Evolutionary conservation across 2,797 vertebrate genomes (phyloP), one percentile per base, ranked within the genome.

Genomic region (Poecilia gillii): DNA sequence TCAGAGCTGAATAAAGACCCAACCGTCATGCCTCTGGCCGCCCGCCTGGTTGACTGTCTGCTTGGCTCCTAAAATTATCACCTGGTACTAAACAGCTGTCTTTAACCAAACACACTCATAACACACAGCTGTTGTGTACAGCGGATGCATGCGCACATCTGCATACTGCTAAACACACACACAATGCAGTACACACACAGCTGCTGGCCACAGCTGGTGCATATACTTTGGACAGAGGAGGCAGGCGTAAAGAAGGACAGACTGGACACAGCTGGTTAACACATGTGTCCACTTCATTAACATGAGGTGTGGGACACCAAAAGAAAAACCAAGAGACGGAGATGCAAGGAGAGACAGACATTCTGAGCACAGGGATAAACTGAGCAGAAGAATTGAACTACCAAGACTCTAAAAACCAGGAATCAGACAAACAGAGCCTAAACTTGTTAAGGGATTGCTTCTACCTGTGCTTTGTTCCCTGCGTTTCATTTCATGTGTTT

Each of bases 1-100:
- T 71, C 68, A 71, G 14, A 71, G 70, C 73, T 79, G 84, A 84
- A 78, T 75, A 74, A 85, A 84, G 14, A 77, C 73, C 77, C 82
- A 82, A n/a, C n/a, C 76, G 72, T 23, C 79, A 84, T 70, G 72
- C 72, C 80, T 68, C 85, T 85, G 81, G 87, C 81, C 36, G 18
- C 68, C 79, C 85, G 86, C 78, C 84, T 84, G 84, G 31, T 81
- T 77, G 51, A 66, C 79, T 85, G 84, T 82, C 85, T 88, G 84
- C 77, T 92, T 92, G 90, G 90, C 90, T 93, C 75, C 75, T 84
- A 81, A 87, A 89, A 89, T 84, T 87, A 82, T 92, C 94, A 94
- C 92, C 92, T 92, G 90, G 90, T 91, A 77, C 88, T 82, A 86
- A 92, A 92, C 94, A 94, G 86, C 93, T 94, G 93, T 86, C 84